These are phyloP conservation scores for Neodiprion lecontei DNA, from an alignment of 1,140 invertebrate species.

Conservation along the genomic window DNA sequence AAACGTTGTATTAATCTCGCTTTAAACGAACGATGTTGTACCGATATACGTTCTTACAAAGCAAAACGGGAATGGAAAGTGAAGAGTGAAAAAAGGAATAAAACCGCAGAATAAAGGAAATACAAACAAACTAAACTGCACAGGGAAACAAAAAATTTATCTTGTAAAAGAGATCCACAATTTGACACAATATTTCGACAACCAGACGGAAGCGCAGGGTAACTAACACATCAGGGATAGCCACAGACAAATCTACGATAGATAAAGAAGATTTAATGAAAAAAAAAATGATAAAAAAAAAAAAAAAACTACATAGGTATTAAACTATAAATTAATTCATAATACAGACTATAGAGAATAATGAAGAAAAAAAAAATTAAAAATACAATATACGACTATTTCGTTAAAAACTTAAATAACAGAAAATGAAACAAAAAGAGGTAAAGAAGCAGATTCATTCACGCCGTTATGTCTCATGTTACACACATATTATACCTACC, in stretches of 20 bases:
- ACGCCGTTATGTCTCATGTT: slow-evolving; percentile 7
- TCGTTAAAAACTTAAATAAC: slow-evolving; percentile 47
- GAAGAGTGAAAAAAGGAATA: slow-evolving; percentile 15
- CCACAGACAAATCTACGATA: slow-evolving; percentile 64
- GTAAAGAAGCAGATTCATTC: neutral
- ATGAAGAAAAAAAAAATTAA: slow-evolving; percentile 39
- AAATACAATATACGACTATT: slow-evolving; percentile 53
- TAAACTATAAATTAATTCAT: slow-evolving; percentile 52
- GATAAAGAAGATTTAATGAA: slow-evolving; percentile 52
- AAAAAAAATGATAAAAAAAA: slow-evolving; percentile 51
- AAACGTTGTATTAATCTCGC: neutral
- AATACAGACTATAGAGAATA: slow-evolving; percentile 44
- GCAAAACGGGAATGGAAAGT: slow-evolving; percentile 17
- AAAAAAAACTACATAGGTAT: slow-evolving; percentile 51
- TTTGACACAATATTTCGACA: slow-evolving; percentile 57
- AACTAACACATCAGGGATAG: slow-evolving; percentile 64
- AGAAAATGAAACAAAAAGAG: slow-evolving; percentile 24
- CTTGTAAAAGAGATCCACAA: slow-evolving; percentile 17
- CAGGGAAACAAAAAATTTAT: neutral
- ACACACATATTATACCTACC: neutral
- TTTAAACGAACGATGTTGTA: neutral
- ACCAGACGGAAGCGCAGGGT: slow-evolving; percentile 64
- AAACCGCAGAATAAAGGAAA: neutral
- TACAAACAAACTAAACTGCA: neutral
- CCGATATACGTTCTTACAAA: too few relatives aligned